Evolutionary conservation across 2,797 vertebrate genomes (phyloP).

Genomic region (Urophycis tenuis): DNA sequence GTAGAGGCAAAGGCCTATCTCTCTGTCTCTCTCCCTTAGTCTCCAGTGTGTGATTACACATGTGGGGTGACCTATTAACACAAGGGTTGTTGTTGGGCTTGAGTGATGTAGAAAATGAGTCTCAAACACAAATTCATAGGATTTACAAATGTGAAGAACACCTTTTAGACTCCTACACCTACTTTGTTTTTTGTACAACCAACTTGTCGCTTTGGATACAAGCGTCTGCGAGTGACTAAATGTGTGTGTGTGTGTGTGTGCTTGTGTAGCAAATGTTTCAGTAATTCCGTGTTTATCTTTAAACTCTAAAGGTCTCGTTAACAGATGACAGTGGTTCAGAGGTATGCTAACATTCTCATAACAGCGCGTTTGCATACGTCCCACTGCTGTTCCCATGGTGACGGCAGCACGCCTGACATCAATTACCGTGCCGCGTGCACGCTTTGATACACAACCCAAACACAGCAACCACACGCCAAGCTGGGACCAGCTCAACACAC

Average conservation of each 20-base stretch:
- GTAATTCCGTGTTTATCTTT: neutral
- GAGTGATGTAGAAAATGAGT: too few species aligned
- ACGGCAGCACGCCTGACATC: neutral
- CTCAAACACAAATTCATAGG: neutral
- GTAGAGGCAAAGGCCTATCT: neutral
- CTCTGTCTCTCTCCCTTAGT: too few species aligned
- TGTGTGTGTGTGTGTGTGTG: neutral
- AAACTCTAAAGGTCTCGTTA: neutral
- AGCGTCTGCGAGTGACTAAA: neutral
- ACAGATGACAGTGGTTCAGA: neutral
- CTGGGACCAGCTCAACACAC: neutral
- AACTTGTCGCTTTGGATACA: neutral
- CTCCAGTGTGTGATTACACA: too few species aligned
- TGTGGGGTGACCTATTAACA: neutral
- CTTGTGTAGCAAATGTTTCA: neutral
- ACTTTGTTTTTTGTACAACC: neutral
- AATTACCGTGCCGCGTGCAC: neutral
- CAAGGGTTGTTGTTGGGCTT: neutral
- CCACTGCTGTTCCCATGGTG: neutral
- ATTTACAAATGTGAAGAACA: neutral
- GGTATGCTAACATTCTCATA: neutral
- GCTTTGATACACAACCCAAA: constrained; percentile 2
- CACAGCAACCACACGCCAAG: neutral
- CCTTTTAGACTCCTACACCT: neutral
- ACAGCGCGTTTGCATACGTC: neutral